These are phyloP conservation scores for Himalopsyche anomala DNA, from an alignment of 2,888 invertebrate genomes.

Conservation along the genomic window DNA sequence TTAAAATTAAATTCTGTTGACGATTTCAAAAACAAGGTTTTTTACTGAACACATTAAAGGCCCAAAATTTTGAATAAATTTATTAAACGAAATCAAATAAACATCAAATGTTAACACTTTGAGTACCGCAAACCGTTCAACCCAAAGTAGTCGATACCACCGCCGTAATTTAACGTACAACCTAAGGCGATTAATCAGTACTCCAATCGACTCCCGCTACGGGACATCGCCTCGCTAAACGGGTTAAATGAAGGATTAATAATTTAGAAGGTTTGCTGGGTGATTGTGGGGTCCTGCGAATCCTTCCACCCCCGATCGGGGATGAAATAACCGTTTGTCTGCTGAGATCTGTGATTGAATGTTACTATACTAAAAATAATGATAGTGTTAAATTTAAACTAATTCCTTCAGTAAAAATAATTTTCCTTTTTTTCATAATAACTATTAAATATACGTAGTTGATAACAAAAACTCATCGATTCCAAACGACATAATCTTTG, in stretches of 20 bases:
- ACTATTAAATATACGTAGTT: too few relatives aligned
- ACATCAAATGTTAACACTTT: not conserved
- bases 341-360: not conserved
- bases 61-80: too few relatives aligned
- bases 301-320: not conserved
- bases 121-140: conserved; percentile 1
- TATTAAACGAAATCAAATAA: not conserved
- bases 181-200: conserved; percentile 36
- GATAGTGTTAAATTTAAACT: too few relatives aligned
- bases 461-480: too few relatives aligned
- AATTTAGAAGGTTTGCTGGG: conserved; percentile 58
- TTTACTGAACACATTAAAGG: too few relatives aligned
- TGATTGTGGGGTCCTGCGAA: not conserved
- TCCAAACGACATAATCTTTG: too few relatives aligned
- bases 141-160: conserved; percentile 3
- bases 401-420: too few relatives aligned
- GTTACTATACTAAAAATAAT: too few relatives aligned
- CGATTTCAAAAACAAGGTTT: too few relatives aligned
- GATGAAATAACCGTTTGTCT: not conserved
- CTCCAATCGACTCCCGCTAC: conserved; percentile 39
- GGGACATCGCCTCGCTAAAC: conserved; percentile 55
- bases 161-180: not conserved
- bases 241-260: conserved; percentile 64
- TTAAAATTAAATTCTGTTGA: too few relatives aligned
- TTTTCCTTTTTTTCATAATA: too few relatives aligned